A percentile compares a stretch with the other conserved stretches of the same genome.
Conservation (phyloP, 2,888 invertebrate species). For the Hydraecia micacea region DNA sequence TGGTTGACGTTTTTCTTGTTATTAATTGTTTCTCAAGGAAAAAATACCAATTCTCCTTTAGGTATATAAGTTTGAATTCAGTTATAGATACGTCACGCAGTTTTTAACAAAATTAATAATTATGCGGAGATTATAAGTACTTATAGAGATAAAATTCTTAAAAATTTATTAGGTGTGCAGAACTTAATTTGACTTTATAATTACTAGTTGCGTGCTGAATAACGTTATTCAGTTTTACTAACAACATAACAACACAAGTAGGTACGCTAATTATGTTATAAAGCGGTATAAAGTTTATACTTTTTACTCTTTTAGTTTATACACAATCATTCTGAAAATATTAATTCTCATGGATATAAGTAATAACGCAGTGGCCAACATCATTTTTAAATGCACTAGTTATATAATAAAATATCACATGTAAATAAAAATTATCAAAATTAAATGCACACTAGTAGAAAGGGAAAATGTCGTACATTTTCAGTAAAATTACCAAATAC, state of each 20-base stretch:
- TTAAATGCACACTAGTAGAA: not conserved
- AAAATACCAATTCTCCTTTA: not conserved
- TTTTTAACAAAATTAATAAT: not conserved
- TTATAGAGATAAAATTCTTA: not conserved
- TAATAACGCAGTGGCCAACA: not conserved
- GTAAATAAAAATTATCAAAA: not conserved
- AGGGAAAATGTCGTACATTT: conserved; percentile 4
- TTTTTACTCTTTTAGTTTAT: not conserved
- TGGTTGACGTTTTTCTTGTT: not conserved
- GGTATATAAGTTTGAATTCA: not conserved
- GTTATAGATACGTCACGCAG: not conserved
- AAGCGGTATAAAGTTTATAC: too few species aligned
- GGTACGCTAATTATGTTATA: not conserved
- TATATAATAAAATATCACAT: not conserved
- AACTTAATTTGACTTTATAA: not conserved
- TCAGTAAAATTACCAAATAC: not conserved
- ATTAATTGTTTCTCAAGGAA: not conserved
- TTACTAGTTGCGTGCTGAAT: not conserved
- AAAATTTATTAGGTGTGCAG: not conserved
- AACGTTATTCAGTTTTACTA: not conserved
- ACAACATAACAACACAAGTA: conserved; percentile 1
- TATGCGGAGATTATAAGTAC: not conserved
- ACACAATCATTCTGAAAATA: not conserved
- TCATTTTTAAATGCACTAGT: not conserved
- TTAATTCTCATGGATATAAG: not conserved